Percentiles rank a stretch among this genome's conserved stretches.
These are phyloP conservation scores for Plebejus anna DNA, from an alignment of 2,888 invertebrate genomes.

Conservation along the genomic window DNA sequence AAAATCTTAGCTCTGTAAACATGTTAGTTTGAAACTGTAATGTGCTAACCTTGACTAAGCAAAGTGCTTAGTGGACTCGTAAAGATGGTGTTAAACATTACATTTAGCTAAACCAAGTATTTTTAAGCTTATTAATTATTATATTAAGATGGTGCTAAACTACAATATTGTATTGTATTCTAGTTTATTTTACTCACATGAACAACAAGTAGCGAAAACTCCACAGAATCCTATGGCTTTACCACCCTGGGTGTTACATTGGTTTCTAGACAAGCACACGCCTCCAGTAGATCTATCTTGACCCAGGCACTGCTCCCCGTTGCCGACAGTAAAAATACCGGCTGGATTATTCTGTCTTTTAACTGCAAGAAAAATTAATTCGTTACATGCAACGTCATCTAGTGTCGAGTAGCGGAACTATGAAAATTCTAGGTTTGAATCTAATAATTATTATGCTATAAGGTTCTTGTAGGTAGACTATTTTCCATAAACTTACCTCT, in stretches of 20 bases:
- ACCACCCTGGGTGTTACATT: conserved; percentile 77
- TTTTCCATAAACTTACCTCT: conserved; percentile 52
- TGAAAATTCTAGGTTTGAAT: background rate
- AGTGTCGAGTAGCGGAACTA: conserved; percentile 29
- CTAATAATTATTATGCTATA: background rate
- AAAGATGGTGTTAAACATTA: too few species aligned
- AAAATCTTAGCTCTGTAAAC: background rate
- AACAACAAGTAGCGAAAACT: conserved; percentile 73
- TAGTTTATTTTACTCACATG: conserved; percentile 53
- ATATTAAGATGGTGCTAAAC: background rate
- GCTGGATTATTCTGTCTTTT: conserved; percentile 52
- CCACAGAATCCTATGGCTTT: conserved; percentile 74
- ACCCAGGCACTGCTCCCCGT: conserved; percentile 65
- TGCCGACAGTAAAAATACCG: conserved; percentile 66
- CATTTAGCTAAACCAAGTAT: background rate
- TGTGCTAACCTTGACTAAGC: background rate
- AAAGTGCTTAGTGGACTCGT: too few species aligned
- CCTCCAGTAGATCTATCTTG: conserved; percentile 65
- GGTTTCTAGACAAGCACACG: conserved; percentile 73
- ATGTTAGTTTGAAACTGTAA: background rate
- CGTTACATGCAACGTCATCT: conserved; percentile 29
- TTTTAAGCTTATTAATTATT: too few species aligned
- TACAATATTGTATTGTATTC: background rate
- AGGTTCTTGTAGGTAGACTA: background rate
- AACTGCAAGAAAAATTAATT: conserved; percentile 43